phyloP scores from a whole-genome alignment of 2,797 vertebrate species.

The Sebastes ruberrimus region DNA sequence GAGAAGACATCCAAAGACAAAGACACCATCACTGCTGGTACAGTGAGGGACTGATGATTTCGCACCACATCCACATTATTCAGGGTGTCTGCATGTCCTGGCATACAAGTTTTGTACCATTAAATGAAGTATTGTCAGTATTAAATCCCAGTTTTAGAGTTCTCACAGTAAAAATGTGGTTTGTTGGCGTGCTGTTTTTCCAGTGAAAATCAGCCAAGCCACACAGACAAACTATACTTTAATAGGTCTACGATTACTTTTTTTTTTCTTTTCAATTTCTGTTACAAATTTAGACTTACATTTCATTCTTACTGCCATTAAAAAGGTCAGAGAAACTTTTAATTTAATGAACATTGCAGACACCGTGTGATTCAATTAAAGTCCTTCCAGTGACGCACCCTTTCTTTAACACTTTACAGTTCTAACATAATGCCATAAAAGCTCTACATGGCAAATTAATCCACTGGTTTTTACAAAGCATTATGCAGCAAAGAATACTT shows the following conservation, averaged over 20 bases:
- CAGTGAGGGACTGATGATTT: not conserved
- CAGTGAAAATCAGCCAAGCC: conserved; percentile 58
- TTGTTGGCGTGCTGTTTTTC: conserved; percentile 51
- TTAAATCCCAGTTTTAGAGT: conserved; percentile 43
- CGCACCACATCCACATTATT: conserved; percentile 14
- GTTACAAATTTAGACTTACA: conserved; percentile 27
- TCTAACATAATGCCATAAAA: conserved; percentile 5
- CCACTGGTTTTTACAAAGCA: conserved; percentile 5
- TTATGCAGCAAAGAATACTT: conserved; percentile 6
- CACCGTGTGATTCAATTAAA: conserved; percentile 4
- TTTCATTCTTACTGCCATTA: conserved; percentile 17
- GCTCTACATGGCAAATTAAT: not conserved
- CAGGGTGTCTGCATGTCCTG: conserved; percentile 7
- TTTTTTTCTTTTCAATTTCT: conserved; percentile 48
- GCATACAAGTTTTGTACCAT: conserved; percentile 3
- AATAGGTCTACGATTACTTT: conserved; percentile 48
- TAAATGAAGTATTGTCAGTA: conserved; percentile 30
- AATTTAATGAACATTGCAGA: conserved; percentile 31
- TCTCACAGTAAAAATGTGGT: conserved; percentile 64
- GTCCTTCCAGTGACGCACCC: conserved; percentile 18
- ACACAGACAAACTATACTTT: conserved; percentile 60
- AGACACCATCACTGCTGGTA: conserved; percentile 88
- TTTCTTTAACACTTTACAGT: not conserved
- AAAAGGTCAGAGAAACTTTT: conserved; percentile 8
- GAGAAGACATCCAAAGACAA: conserved; percentile 80